A percentile compares a stretch with the other conserved stretches of the same genome.
phyloP scores from a whole-genome alignment of 2,113 vertebrate genomes.

The Desmodus rotundus region DNA sequence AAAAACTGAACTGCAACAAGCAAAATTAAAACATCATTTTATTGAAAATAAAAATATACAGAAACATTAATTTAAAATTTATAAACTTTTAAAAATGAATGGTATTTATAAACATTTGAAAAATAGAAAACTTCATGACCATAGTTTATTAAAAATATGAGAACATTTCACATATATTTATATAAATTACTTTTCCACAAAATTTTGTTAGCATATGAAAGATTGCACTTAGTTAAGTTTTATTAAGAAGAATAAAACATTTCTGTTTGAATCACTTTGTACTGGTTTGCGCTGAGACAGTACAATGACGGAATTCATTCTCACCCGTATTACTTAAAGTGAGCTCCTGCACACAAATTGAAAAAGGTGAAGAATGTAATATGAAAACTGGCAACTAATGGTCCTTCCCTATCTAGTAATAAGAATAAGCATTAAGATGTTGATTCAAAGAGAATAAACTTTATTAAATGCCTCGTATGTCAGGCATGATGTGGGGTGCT shows the following conservation, averaged over 20 bases:
- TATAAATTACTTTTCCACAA: neutral
- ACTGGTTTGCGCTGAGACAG: neutral
- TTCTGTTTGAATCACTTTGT: neutral
- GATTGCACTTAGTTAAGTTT: conserved; percentile 5
- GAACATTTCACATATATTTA: conserved; percentile 20
- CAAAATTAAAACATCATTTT: conserved; percentile 43
- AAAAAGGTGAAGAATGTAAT: neutral
- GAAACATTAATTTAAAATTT: conserved; percentile 23
- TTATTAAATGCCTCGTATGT: neutral
- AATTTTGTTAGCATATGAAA: neutral
- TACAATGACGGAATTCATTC: neutral
- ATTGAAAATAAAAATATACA: conserved; percentile 52
- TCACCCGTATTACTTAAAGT: neutral
- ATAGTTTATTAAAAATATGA: conserved; percentile 43
- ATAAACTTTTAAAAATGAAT: conserved; percentile 27
- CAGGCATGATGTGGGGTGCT: neutral
- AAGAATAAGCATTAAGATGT: neutral
- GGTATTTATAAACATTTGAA: conserved; percentile 37
- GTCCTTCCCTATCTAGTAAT: neutral
- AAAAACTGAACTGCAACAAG: neutral
- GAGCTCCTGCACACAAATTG: neutral
- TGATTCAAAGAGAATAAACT: neutral
- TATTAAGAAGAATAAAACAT: neutral
- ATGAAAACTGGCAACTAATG: neutral
- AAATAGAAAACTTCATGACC: conserved; percentile 35